These are phyloP conservation scores for Pogonus chalceus DNA, from an alignment of 1,140 invertebrate species.

Conservation along the genomic window DNA sequence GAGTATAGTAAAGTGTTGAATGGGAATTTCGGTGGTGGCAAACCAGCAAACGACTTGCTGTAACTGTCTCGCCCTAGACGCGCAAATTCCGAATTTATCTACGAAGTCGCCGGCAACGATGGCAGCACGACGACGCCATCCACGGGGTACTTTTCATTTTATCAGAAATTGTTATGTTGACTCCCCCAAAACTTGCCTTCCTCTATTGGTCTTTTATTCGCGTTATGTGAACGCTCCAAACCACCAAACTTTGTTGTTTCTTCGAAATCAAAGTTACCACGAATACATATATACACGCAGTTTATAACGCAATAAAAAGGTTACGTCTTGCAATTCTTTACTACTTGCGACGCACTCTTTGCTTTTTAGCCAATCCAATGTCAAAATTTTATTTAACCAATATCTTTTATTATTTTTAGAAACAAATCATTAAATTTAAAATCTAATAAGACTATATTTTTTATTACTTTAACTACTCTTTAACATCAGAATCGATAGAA, in stretches of 20 bases:
- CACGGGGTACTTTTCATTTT: conserved; percentile 3
- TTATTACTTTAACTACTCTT: too few relatives aligned
- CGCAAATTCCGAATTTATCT: background rate
- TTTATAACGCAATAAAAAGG: conserved; percentile 6
- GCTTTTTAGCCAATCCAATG: too few relatives aligned
- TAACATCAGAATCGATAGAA: too few relatives aligned
- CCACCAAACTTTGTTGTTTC: conserved; percentile 1
- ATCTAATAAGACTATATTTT: too few relatives aligned
- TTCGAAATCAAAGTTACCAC: conserved; percentile 3
- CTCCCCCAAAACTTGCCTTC: background rate
- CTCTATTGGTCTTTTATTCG: background rate
- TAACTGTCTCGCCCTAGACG: background rate
- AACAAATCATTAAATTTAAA: too few relatives aligned
- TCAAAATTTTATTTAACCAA: too few relatives aligned
- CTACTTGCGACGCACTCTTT: too few relatives aligned
- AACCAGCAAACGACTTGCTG: background rate
- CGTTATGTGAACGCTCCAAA: conserved; percentile 1
- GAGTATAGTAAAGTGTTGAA: too few relatives aligned
- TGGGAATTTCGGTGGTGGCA: too few relatives aligned
- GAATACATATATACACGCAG: background rate
- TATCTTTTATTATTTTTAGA: too few relatives aligned
- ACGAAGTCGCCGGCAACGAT: background rate
- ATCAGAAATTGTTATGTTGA: conserved; percentile 7
- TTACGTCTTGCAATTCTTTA: too few relatives aligned
- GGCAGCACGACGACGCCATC: background rate